phyloP scores from a whole-genome alignment of 2,888 invertebrate species.

The Stenoptilia bipunctidactyla region DNA sequence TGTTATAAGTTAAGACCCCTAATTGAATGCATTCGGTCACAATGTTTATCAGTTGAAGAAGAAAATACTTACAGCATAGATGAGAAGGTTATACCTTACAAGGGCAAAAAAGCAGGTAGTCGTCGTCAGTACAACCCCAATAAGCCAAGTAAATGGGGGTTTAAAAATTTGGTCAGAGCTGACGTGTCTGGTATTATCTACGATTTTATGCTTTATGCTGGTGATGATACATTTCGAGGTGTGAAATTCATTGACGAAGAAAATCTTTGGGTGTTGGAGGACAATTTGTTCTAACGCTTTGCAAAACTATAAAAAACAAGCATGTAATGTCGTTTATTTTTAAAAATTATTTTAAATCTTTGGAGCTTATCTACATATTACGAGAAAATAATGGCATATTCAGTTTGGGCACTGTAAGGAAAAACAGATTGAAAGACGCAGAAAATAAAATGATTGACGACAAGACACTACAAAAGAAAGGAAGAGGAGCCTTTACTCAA shows the following conservation, averaged over 20 bases:
- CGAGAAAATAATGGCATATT: no score
- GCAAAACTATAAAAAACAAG: constrained; percentile 13
- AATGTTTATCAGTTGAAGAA: constrained; percentile 17
- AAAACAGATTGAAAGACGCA: no score
- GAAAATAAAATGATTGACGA: no score
- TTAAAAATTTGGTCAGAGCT: constrained; percentile 27
- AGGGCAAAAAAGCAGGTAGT: constrained; percentile 26
- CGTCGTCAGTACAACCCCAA: constrained; percentile 27
- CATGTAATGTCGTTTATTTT: constrained; percentile 4
- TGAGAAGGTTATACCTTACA: constrained; percentile 31
- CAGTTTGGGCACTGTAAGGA: no score
- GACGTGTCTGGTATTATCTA: constrained; percentile 30
- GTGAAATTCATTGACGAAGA: constrained; percentile 20
- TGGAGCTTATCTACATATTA: no score
- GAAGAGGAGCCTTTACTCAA: no score
- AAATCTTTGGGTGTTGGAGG: constrained; percentile 21
- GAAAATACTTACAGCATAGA: constrained; percentile 24
- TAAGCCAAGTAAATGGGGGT: constrained; percentile 32
- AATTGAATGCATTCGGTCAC: constrained; percentile 18
- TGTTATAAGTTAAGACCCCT: constrained; percentile 24
- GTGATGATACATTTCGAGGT: constrained; percentile 23
- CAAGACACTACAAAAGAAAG: no score
- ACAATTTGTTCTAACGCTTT: constrained; percentile 22
- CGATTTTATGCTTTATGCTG: constrained; percentile 28
- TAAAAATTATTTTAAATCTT: no score